Base-by-base conservation (phyloP, 1,140 invertebrate genomes). In the Nautilus pompilius region DNA sequence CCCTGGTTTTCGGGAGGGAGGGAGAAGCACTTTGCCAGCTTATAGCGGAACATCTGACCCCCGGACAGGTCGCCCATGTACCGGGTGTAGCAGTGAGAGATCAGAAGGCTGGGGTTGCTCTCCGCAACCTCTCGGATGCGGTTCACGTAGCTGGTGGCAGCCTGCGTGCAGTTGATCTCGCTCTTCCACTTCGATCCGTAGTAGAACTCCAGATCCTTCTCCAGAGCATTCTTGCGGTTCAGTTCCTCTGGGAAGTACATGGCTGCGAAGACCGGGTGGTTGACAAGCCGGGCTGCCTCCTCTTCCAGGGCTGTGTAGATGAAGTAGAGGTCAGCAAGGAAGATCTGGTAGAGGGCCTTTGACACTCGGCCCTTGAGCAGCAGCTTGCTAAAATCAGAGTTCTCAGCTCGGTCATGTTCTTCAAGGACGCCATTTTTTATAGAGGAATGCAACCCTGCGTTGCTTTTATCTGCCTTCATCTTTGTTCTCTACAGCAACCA, bases 21-120 rank as follows among this genome's bases (percentile, higher is more conserved):
- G 5, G 41, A n/a, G 30, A 63, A 24, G 20, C 32, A 20, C 32
- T 57, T 56, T 17, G 20, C 20, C 36, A 63, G n/a, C 28, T 63
- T 63, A 28, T 57, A 63, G 22, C 57, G 56, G 17, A 63, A 29
- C 24, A 55, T 29, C 53, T 57, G 53, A 2, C 61, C 61, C 0
- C 61, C 61, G 8, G 61, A 63, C 36, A 63, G 26, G 26, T 63
- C 61, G 1, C 61, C 61, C 3, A 63, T 13, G 17, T 63, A 63
- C 17, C 61, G 51, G 2, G 49, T 41, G 26, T 53, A 63, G 33
- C n/a, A 46, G 33, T 63, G 61, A 32, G 61, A n/a, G 3, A 63
- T n/a, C 4, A 63, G 51, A 26, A 63, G 24, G 22, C 24, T 5
- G 1, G 61, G 61, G n/a, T 57, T 28, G 2, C 15, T 57, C 30